phyloP scores from a whole-genome alignment of 2,113 vertebrate species.

The Ciconia stormi region DNA sequence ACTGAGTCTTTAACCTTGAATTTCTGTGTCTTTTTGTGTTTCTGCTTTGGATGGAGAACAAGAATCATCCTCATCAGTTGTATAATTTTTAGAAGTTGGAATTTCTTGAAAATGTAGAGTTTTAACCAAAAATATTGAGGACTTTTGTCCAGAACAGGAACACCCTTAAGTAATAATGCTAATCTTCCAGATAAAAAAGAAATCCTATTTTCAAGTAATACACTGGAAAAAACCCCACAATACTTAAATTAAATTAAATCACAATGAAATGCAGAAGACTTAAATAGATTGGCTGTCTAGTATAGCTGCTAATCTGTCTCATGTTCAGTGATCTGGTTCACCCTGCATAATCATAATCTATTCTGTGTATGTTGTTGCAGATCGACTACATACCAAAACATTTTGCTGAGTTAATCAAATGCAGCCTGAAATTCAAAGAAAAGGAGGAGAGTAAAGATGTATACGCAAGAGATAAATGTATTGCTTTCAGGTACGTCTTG shows the following conservation, averaged over 20 bases:
- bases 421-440: not conserved
- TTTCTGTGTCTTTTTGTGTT: not conserved
- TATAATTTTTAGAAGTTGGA: not conserved
- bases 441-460: not conserved
- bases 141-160: not conserved
- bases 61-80: not conserved
- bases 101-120: not conserved
- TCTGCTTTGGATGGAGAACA: not conserved
- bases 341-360: not conserved
- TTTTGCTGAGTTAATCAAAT: slow-evolving; percentile 1
- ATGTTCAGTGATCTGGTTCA: not conserved
- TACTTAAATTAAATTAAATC: slow-evolving; percentile 39
- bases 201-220: not conserved
- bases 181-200: not conserved
- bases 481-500: not conserved
- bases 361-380: not conserved
- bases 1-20: not conserved
- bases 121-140: not conserved
- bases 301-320: slow-evolving; percentile 22
- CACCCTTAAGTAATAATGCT: not conserved
- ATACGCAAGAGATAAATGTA: not conserved
- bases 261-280: slow-evolving; percentile 5
- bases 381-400: not conserved
- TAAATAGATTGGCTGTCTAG: not conserved
- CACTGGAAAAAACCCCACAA: not conserved